A percentile compares a stretch with the other conserved stretches of the same genome.
phyloP scores from a whole-genome alignment of 2,797 vertebrate species.

The Heteromormyrus szaboi region DNA sequence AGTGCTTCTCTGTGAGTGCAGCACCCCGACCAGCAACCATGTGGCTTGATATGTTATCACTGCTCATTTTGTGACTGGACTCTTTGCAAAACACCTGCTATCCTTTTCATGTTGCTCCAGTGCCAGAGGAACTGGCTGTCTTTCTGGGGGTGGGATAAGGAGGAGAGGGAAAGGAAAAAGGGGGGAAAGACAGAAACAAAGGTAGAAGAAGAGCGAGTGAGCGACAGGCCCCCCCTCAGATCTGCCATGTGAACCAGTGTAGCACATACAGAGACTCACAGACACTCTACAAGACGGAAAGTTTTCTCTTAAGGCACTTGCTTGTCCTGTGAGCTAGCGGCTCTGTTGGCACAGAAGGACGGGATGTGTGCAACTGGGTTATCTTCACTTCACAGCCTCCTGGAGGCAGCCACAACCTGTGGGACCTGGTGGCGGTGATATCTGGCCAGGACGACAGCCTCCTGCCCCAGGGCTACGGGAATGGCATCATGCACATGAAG shows the following conservation, averaged over 20 bases:
- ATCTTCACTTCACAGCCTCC: constrained; percentile 66
- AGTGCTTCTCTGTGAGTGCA: constrained; percentile 84
- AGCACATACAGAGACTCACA: not conserved
- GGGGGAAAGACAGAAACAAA: not conserved
- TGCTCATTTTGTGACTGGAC: not conserved
- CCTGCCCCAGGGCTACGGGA: constrained; percentile 83
- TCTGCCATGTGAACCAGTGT: not conserved
- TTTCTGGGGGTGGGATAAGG: not conserved
- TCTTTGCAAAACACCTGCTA: not conserved
- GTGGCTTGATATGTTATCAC: not conserved
- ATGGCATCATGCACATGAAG: constrained; percentile 93
- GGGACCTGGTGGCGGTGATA: constrained; percentile 87
- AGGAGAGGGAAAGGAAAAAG: not conserved
- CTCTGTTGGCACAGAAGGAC: not conserved
- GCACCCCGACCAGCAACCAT: not conserved
- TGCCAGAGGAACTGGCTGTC: not conserved
- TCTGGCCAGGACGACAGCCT: constrained; percentile 89
- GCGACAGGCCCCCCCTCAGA: not conserved
- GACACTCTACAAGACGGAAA: not conserved
- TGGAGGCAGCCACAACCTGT: constrained; percentile 89
- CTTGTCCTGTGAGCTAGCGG: not conserved
- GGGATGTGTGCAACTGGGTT: not conserved
- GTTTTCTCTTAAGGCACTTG: not conserved
- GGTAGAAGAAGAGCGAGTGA: not conserved
- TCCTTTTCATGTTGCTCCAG: not conserved